Percentiles rank a stretch among this genome's conserved stretches.
These are phyloP conservation scores for Phortica okadai DNA, from an alignment of 2,888 invertebrate species.

Conservation along the genomic window DNA sequence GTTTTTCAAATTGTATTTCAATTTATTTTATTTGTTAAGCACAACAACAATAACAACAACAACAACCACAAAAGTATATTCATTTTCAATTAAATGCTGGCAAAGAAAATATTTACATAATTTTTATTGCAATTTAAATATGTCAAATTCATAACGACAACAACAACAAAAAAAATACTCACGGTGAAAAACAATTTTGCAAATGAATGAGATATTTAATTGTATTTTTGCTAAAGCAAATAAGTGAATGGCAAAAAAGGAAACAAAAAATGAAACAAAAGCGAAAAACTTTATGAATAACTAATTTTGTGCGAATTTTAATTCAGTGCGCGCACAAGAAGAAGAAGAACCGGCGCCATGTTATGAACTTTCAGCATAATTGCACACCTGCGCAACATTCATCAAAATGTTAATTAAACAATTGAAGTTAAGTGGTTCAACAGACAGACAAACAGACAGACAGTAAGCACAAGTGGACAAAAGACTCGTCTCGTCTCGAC, in stretches of 20 bases:
- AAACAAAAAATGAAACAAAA: background rate
- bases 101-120: slow-evolving; percentile 12
- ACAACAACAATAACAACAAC: background rate
- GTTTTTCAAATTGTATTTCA: no score
- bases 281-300: background rate
- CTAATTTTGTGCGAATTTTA: slow-evolving; percentile 6
- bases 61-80: background rate
- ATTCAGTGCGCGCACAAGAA: background rate
- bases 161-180: background rate
- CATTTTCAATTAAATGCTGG: slow-evolving; percentile 7
- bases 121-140: slow-evolving; percentile 9
- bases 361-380: background rate
- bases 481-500: background rate
- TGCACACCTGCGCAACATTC: background rate
- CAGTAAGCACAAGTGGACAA: background rate
- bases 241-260: background rate
- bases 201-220: background rate
- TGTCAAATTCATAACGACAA: background rate
- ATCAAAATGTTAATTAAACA: slow-evolving; percentile 22
- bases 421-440: slow-evolving; percentile 10
- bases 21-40: background rate
- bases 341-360: background rate
- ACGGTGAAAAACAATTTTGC: background rate
- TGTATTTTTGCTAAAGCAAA: background rate
- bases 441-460: background rate